A percentile compares a stretch with the other conserved stretches of the same genome.
phyloP scores from a whole-genome alignment of 2,113 vertebrate genomes.

The Parotia lawesii region DNA sequence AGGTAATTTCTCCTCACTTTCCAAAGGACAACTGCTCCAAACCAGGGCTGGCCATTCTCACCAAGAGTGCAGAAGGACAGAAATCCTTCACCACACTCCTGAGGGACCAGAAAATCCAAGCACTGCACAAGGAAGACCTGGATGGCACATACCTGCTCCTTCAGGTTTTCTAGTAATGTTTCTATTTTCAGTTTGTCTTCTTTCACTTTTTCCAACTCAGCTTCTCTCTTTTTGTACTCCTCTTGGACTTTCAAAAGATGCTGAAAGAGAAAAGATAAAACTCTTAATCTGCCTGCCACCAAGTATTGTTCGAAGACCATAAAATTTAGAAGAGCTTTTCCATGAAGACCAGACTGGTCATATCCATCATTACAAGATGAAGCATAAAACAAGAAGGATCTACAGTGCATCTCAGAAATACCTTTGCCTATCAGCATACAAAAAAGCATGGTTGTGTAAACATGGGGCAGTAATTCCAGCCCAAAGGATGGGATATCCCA shows the following conservation, averaged over 20 bases:
- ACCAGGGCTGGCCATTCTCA: not conserved
- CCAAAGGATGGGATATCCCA: not conserved
- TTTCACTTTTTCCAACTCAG: constrained; percentile 84
- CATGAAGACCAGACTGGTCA: not conserved
- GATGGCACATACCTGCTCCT: constrained; percentile 76
- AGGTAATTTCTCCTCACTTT: not conserved
- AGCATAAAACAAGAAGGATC: not conserved
- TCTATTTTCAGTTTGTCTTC: constrained; percentile 90
- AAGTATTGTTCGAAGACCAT: not conserved
- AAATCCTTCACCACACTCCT: not conserved
- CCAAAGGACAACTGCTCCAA: not conserved
- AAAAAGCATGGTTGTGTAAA: not conserved
- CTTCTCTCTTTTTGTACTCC: constrained; percentile 86
- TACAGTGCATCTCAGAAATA: accelerated
- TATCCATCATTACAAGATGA: not conserved
- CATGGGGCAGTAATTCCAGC: not conserved
- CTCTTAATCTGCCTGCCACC: not conserved
- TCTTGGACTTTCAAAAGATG: constrained; percentile 92
- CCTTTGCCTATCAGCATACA: not conserved
- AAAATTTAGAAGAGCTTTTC: not conserved
- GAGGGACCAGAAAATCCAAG: not conserved
- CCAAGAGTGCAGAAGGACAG: not conserved
- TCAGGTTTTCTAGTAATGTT: constrained; percentile 83
- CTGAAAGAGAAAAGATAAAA: constrained; percentile 67
- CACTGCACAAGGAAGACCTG: not conserved